Conservation (phyloP, 2,113 vertebrate genomes). For the Corythornis madagascariensis region DNA sequence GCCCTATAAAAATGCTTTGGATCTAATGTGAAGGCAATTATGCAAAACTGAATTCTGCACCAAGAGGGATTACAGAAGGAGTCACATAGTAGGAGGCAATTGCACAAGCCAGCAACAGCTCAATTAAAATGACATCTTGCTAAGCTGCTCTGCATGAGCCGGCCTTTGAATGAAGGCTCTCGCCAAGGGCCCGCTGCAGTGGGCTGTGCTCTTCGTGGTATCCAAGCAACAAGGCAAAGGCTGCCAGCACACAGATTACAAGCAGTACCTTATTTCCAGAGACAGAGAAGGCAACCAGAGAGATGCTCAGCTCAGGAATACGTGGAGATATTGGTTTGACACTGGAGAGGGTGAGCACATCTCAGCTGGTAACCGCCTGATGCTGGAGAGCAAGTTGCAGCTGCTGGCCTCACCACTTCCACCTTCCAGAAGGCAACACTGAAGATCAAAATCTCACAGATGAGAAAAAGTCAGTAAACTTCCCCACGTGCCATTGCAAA, state of each 20-base stretch:
- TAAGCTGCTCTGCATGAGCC: background rate
- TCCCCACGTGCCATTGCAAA: rapidly evolving
- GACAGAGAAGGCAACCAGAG: background rate
- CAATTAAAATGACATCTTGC: conserved; percentile 31
- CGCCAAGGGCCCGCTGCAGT: background rate
- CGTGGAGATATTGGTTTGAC: background rate
- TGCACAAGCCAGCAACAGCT: conserved; percentile 5
- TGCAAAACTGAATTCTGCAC: conserved; percentile 33
- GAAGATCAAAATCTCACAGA: background rate
- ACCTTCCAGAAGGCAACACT: background rate
- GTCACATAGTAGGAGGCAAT: background rate
- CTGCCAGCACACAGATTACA: background rate
- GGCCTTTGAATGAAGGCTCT: background rate
- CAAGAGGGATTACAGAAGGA: conserved; percentile 24
- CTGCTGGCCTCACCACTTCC: background rate
- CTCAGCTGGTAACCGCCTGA: background rate
- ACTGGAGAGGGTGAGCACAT: background rate
- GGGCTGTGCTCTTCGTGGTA: background rate
- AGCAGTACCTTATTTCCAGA: background rate
- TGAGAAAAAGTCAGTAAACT: background rate
- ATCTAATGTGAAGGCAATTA: background rate
- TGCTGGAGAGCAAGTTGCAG: background rate
- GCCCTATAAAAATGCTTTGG: background rate
- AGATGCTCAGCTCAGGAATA: background rate
- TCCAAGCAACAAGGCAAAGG: conserved; percentile 60